phyloP scores from a whole-genome alignment of 92 coral and sea anemone genomes.

The Nematostella vectensis region DNA sequence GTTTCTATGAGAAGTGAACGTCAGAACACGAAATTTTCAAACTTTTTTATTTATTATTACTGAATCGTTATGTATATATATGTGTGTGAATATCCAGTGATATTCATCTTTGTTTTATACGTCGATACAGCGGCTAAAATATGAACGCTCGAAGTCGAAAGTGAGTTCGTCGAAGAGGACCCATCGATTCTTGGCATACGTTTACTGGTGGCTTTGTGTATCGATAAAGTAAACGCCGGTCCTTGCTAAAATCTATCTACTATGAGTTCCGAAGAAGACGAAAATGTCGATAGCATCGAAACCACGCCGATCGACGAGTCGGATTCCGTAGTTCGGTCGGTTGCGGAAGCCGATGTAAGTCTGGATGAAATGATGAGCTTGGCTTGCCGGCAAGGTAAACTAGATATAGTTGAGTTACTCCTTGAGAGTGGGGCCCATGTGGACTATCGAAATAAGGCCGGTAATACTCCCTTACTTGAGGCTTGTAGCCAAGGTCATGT shows the following conservation, averaged over 20 bases:
- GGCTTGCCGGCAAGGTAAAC: constrained; percentile 98
- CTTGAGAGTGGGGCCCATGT: constrained; percentile 98
- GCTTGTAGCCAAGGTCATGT: constrained; percentile 99
- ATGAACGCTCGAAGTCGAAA: constrained; percentile 85
- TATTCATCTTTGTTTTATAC: constrained; percentile 13
- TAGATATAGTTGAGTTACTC: constrained; percentile 94
- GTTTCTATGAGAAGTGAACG: constrained; percentile 49
- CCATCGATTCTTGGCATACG: not conserved
- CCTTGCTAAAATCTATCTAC: constrained; percentile 22
- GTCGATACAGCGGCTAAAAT: constrained; percentile 28
- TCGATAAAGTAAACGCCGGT: constrained; percentile 16
- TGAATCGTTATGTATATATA: no score
- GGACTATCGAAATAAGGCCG: constrained; percentile 98
- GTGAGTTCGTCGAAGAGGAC: constrained; percentile 38
- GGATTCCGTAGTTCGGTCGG: constrained; percentile 86
- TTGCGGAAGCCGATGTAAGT: constrained; percentile 97
- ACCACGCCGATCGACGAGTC: constrained; percentile 62
- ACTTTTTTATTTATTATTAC: no score
- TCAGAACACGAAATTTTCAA: constrained; percentile 23
- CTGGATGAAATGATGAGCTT: constrained; percentile 99
- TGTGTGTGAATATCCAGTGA: no score
- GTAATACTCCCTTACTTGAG: constrained; percentile 93
- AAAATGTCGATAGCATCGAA: constrained; percentile 75
- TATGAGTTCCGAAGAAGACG: constrained; percentile 93
- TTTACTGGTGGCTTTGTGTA: constrained; percentile 1